Conservation (phyloP, 2,888 invertebrate species). For the Caenorhabditis macrosperma region DNA sequence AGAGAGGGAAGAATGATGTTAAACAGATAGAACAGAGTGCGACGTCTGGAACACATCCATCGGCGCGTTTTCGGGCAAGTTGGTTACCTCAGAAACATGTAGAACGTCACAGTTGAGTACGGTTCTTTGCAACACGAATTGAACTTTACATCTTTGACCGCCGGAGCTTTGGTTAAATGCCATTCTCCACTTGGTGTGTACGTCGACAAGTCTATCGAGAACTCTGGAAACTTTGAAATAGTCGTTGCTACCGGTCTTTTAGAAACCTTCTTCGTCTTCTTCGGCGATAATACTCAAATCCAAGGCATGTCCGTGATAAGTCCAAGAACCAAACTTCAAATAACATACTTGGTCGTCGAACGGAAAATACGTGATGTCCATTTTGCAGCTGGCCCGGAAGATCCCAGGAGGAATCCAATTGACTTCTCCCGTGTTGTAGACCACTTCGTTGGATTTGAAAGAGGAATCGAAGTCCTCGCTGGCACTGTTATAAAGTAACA, state of each 20-base stretch:
- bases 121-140: conserved; percentile 89
- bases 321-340: conserved; percentile 94
- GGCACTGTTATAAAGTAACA: conserved; percentile 75
- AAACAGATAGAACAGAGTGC: conserved; percentile 74
- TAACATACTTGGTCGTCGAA: conserved; percentile 76
- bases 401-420: conserved; percentile 76
- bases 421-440: conserved; percentile 74
- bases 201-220: conserved; percentile 72
- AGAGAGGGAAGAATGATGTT: conserved; percentile 73
- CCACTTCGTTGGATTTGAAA: conserved; percentile 74
- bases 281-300: conserved; percentile 84
- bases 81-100: conserved; percentile 68
- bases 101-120: conserved; percentile 82
- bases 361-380: conserved; percentile 75
- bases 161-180: conserved; percentile 78
- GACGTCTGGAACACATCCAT: conserved; percentile 47
- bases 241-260: too few relatives aligned
- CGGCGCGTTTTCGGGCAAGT: not conserved
- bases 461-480: conserved; percentile 75
- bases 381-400: conserved; percentile 71
- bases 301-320: conserved; percentile 91
- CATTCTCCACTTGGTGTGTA: conserved; percentile 76
- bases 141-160: conserved; percentile 79
- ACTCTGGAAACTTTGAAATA: conserved; percentile 41
- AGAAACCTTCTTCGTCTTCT: conserved; percentile 64